phyloP scores from a whole-genome alignment of 2,888 invertebrate genomes.

The Aphrophora alni region DNA sequence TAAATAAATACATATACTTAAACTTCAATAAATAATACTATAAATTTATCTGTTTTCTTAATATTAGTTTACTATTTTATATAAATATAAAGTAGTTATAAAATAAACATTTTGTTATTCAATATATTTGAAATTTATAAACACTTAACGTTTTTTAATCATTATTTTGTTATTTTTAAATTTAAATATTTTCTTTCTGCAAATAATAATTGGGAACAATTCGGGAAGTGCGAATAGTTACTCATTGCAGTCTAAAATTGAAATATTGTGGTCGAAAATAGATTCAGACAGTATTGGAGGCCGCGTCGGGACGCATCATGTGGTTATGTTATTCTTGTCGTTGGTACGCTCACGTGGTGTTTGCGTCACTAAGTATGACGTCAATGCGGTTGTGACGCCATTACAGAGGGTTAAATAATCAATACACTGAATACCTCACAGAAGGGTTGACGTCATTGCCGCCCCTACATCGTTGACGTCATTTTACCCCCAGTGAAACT shows the following conservation, averaged over 20 bases:
- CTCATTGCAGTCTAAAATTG: not conserved
- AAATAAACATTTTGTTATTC: too few relatives aligned
- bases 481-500: not conserved
- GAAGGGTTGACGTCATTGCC: not conserved
- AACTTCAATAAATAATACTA: too few relatives aligned
- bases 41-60: too few relatives aligned
- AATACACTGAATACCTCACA: not conserved
- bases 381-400: not conserved
- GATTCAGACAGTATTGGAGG: not conserved
- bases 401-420: not conserved
- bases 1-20: too few relatives aligned
- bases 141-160: too few relatives aligned
- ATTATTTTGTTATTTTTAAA: too few relatives aligned
- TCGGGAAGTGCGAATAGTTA: too few relatives aligned
- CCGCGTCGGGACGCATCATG: not conserved
- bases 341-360: not conserved
- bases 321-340: constrained; percentile 2
- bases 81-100: too few relatives aligned
- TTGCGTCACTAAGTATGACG: not conserved
- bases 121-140: too few relatives aligned
- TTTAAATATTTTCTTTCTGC: too few relatives aligned
- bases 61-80: too few relatives aligned
- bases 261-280: not conserved
- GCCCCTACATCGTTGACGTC: not conserved
- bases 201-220: too few relatives aligned